Percentiles rank a stretch among this genome's conserved stretches.
Evolutionary conservation across 2,113 vertebrate genomes (phyloP).

Genomic region (Larimichthys crocea): DNA sequence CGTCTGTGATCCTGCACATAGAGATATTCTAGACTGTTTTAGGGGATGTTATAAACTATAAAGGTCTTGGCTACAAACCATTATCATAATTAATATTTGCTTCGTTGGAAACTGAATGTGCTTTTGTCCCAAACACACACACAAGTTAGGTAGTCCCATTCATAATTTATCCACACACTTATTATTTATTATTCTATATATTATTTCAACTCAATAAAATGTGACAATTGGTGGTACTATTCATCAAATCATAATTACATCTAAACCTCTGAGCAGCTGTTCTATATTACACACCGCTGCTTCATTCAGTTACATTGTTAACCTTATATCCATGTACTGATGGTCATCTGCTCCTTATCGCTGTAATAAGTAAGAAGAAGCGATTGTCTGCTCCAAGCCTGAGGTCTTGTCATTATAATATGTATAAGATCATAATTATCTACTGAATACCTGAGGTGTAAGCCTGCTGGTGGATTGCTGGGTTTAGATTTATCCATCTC

Average conservation of each 20-base stretch:
- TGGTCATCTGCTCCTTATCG: conserved; percentile 34
- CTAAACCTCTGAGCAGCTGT: conserved; percentile 18
- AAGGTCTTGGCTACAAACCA: neutral
- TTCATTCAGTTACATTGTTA: conserved; percentile 8
- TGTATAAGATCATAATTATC: conserved; percentile 47
- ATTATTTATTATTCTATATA: neutral
- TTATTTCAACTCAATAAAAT: conserved; percentile 12
- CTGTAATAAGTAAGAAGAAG: neutral
- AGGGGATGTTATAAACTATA: neutral
- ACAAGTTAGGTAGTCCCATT: conserved; percentile 1
- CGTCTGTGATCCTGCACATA: neutral
- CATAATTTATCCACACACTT: neutral
- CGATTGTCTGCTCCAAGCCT: conserved; percentile 8
- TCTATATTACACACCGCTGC: neutral
- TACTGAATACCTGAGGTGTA: conserved; percentile 25
- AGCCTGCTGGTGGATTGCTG: conserved; percentile 19
- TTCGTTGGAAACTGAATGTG: conserved; percentile 3
- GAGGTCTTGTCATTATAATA: conserved; percentile 36
- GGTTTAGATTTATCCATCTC: conserved; percentile 27
- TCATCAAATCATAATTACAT: conserved; percentile 40
- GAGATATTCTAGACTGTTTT: neutral
- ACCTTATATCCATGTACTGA: neutral
- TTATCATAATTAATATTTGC: conserved; percentile 28
- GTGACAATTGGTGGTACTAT: conserved; percentile 1
- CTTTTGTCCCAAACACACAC: neutral